Evolutionary conservation across 2,888 invertebrate genomes (phyloP), one percentile per base, ranked within the genome.

Genomic region (Isoperla grammatica): DNA sequence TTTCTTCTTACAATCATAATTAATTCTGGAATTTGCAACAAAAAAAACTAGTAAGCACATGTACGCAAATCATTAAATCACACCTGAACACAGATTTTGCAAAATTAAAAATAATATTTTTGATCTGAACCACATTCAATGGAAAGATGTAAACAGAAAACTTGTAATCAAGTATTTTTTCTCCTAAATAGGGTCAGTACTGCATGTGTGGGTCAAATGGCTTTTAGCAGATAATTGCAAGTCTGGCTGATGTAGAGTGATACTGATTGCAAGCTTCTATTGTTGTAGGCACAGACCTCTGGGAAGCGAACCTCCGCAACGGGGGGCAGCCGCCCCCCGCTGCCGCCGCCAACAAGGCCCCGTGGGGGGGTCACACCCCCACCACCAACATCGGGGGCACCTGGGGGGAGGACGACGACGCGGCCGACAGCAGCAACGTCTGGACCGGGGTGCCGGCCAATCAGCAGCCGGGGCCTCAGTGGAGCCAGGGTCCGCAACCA

Each of bases 301-400:
- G 94, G 94, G 94, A 94, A 75, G 90, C 91, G 2, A 93, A 92
- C 76, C 78, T 94, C 68, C 83, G 94, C 50, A 93, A 92, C 71
- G 93, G 93, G 40, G 93, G 93, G 0, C 90, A 91, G 71, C 90
- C 88, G 15, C 88, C 90, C 19, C 71, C 73, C n/a, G 13, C 86
- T 90, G 50, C 87, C 87, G 68, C 87, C 88, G 57, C 84, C 89
- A 61, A n/a, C n/a, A 92, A 93, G 74, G 88, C 91, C 1, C 93
- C 94, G 1, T 94, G 94, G 94, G 93, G 94, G 94, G 93, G 93
- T 4, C 93, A 94, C 71, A 94, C 93, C 1, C 93, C 94, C 0
- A 88, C 91, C 1, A 89, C 90, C 9, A 93, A 95, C 72, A 88
- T 91, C 63, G 94, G 94, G 11, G 94, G 95, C 2, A 94, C 93